Conservation (phyloP, 35 echinoderm and acorn worm species). For the Anneissia japonica region DNA sequence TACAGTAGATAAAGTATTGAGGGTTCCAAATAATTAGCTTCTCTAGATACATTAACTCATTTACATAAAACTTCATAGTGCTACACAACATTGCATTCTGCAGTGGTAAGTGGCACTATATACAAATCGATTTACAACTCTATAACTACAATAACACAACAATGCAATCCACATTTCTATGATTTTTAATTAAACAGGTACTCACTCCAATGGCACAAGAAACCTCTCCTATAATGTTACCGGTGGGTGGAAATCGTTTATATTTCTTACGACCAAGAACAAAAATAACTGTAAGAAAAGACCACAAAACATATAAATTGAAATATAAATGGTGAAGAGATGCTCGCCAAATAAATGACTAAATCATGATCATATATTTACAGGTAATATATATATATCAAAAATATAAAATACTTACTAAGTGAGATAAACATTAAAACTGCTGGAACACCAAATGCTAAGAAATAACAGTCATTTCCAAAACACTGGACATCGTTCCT, state of each 20-base stretch:
- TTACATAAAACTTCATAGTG: too few relatives aligned
- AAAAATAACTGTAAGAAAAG: slow-evolving; percentile 57
- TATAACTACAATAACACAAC: too few relatives aligned
- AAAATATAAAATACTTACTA: slow-evolving; percentile 42
- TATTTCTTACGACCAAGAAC: slow-evolving; percentile 67
- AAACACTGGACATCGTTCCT: slow-evolving; percentile 84
- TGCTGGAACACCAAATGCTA: slow-evolving; percentile 96
- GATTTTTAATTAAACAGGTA: not conserved
- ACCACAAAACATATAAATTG: not conserved
- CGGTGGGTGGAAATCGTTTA: slow-evolving; percentile 65
- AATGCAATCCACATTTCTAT: too few relatives aligned
- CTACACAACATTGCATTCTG: too few relatives aligned
- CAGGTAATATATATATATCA: not conserved
- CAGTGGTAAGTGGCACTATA: too few relatives aligned
- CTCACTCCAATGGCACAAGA: slow-evolving; percentile 52
- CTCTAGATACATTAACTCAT: too few relatives aligned
- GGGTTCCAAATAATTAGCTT: too few relatives aligned
- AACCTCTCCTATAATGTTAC: slow-evolving; percentile 76
- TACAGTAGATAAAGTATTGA: too few relatives aligned
- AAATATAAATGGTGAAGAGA: not conserved
- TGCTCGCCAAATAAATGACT: not conserved
- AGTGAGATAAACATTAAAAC: slow-evolving; percentile 74
- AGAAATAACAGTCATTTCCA: slow-evolving; percentile 88
- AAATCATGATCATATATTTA: not conserved
- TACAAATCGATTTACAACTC: too few relatives aligned